Conservation (phyloP, 2,888 invertebrate species). For the Lasioglossum pauxillum region DNA sequence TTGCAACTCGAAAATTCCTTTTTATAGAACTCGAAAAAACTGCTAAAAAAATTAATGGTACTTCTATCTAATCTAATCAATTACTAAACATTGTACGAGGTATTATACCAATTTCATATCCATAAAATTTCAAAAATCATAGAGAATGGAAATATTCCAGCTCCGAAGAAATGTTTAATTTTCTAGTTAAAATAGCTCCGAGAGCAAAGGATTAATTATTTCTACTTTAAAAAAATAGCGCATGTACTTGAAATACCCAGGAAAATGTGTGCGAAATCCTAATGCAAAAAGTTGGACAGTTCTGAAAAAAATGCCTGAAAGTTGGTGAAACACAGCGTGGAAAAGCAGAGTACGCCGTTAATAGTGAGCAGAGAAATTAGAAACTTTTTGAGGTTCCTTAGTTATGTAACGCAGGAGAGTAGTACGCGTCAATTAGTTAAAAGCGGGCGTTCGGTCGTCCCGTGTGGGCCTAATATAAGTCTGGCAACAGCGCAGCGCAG, state of each 20-base stretch:
- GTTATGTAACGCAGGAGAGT: not conserved
- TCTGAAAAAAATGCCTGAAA: not conserved
- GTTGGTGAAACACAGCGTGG: not conserved
- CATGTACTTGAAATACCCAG: not conserved
- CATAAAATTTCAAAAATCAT: too few species aligned
- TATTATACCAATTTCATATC: too few species aligned
- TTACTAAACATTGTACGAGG: too few species aligned
- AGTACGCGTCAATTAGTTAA: conserved; percentile 51
- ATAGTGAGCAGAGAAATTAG: not conserved
- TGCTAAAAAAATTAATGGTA: too few species aligned
- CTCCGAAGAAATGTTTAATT: too few species aligned
- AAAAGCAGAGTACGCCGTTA: not conserved
- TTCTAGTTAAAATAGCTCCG: too few species aligned
- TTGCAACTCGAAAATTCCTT: too few species aligned
- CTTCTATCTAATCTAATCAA: too few species aligned
- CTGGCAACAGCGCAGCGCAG: conserved; percentile 63
- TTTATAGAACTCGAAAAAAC: too few species aligned
- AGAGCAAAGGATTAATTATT: too few species aligned
- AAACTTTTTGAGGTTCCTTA: not conserved
- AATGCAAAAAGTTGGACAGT: not conserved
- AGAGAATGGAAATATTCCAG: too few species aligned
- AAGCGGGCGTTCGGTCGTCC: conserved; percentile 18
- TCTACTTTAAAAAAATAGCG: too few species aligned
- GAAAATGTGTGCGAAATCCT: not conserved
- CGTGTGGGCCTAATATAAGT: conserved; percentile 52